Evolutionary conservation across 2,113 vertebrate genomes (phyloP).

Genomic region (Eira barbara): DNA sequence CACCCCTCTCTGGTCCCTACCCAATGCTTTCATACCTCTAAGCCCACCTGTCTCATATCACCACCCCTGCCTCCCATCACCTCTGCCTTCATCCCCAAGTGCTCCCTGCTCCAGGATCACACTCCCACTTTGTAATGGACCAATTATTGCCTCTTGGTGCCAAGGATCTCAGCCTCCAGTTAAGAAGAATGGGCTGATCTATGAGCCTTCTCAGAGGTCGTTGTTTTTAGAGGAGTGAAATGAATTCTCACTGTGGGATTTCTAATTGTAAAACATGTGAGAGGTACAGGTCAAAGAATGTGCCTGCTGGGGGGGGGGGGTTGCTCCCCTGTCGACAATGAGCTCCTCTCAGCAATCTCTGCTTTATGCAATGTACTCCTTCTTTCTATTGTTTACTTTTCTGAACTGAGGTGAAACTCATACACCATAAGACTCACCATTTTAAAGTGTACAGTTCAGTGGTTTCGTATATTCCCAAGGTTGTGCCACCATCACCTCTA

Average conservation of each 20-base stretch:
- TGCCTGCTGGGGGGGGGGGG: not conserved
- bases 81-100: not conserved
- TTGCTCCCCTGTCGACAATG: not conserved
- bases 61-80: too few relatives aligned
- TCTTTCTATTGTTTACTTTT: not conserved
- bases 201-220: not conserved
- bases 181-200: not conserved
- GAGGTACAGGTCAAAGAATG: not conserved
- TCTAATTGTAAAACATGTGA: not conserved
- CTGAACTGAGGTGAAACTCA: constrained; percentile 6
- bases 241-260: not conserved
- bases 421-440: not conserved
- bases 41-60: not conserved
- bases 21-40: not conserved
- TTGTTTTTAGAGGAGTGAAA: constrained; percentile 14
- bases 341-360: not conserved
- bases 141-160: not conserved
- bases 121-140: not conserved
- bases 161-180: not conserved
- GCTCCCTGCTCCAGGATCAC: not conserved
- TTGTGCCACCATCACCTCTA: not conserved
- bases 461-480: constrained; percentile 1
- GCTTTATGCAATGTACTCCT: not conserved
- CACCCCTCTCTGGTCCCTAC: not conserved
- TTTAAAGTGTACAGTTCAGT: not conserved